Conservation (phyloP, 2,113 vertebrate species). For the Phodopus roborovskii region DNA sequence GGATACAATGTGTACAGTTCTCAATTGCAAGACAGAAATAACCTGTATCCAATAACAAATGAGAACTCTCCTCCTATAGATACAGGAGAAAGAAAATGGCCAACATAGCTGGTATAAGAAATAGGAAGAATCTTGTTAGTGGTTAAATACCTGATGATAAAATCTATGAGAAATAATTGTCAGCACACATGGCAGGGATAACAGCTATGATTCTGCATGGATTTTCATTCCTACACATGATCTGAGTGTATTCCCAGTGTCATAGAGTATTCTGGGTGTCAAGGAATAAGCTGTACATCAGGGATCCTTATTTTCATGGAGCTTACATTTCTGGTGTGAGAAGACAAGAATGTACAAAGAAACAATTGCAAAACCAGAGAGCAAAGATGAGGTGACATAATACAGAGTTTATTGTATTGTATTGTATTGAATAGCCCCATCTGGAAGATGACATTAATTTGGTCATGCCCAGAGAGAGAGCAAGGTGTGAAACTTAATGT, state of each 20-base stretch:
- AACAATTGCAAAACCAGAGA: not conserved
- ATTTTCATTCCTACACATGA: not conserved
- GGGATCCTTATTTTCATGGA: not conserved
- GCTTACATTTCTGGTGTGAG: not conserved
- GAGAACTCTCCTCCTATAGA: not conserved
- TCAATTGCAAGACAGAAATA: slow-evolving; percentile 33
- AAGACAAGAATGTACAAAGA: not conserved
- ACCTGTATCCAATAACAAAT: not conserved
- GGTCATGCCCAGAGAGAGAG: not conserved
- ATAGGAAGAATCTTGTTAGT: not conserved
- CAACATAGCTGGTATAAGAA: not conserved
- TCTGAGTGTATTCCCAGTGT: not conserved
- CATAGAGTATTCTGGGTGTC: not conserved
- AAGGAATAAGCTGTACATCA: not conserved
- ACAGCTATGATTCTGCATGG: not conserved
- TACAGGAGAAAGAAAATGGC: slow-evolving; percentile 31
- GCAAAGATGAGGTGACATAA: not conserved
- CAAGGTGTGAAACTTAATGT: not conserved
- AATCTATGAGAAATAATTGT: not conserved
- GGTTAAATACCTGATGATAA: not conserved
- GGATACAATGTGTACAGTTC: not conserved
- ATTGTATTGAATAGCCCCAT: not conserved
- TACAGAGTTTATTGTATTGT: no score
- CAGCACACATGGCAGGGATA: not conserved
- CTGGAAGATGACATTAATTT: not conserved